Base-by-base conservation (phyloP, 2,888 invertebrate species). In the Cremastinae sp. region DNA sequence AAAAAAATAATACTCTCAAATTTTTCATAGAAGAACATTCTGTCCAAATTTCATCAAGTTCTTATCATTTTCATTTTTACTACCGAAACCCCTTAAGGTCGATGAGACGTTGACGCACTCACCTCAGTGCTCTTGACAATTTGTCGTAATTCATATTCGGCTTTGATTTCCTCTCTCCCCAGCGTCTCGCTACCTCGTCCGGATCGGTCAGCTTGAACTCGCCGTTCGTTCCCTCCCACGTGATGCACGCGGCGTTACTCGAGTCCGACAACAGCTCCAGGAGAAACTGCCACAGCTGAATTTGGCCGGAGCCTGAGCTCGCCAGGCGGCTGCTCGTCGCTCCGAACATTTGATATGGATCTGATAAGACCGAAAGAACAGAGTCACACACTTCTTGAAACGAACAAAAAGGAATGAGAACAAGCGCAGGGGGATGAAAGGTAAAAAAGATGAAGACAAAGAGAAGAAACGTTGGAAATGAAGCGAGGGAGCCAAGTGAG, bases 91-190 rank as follows among this genome's bases (percentile, higher is more conserved):
- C n/a, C 16, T 28, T 14, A 18, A n/a, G n/a, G n/a, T n/a, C n/a
- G n/a, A n/a, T n/a, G n/a, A n/a, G n/a, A n/a, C n/a, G n/a, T n/a
- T n/a, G n/a, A 51, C 18, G 3, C 53, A 82, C 91, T 91, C 93
- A 99, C 94, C 97, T 95, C 88, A 98, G 92, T 62, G 99, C 99
- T 83, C 99, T 94, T 90, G 97, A 98, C 85, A 99, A 94, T 91
- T 99, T 99, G 92, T 99, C 99, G 91, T 99, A 99, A 92, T 99
- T 99, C 99, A 99, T 99, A 91, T 99, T 99, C 51, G 99, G 99
- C 91, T 99, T 99, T 81, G 97, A 98, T 91, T 99, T 99, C 80
- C 99, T 92, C 90, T 99, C 99, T 71, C 99, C 99, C 99, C 99
- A 99, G 86, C 98, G 93, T 81, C 98, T 93, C 12, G 99, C 99